phyloP scores from a whole-genome alignment of 2,888 invertebrate species.

The Acronicta aceris region DNA sequence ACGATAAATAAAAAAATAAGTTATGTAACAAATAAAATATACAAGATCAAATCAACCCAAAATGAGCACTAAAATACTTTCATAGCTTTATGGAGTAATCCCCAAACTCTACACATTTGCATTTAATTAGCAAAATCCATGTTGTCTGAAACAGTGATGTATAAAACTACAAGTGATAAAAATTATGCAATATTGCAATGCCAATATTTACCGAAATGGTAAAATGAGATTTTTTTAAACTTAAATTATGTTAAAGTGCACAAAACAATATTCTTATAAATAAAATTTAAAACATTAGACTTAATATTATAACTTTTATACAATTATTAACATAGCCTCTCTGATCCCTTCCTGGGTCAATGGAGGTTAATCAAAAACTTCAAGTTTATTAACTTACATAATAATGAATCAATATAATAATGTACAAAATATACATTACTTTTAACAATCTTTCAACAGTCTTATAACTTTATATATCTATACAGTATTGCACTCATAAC shows the following conservation, averaged over 20 bases:
- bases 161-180: constrained; percentile 44
- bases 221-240: constrained; percentile 43
- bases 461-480: constrained; percentile 86
- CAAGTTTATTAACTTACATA: constrained; percentile 76
- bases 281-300: constrained; percentile 62
- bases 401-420: constrained; percentile 82
- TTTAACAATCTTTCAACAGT: constrained; percentile 88
- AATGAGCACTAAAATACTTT: constrained; percentile 62
- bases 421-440: constrained; percentile 87
- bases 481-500: constrained; percentile 85
- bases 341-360: constrained; percentile 62
- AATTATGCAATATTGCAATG: constrained; percentile 62
- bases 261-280: constrained; percentile 57
- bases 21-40: constrained; percentile 76
- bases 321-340: constrained; percentile 75
- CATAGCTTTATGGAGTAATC: constrained; percentile 36
- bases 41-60: constrained; percentile 71
- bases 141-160: constrained; percentile 50
- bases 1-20: constrained; percentile 78
- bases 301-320: constrained; percentile 61
- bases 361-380: constrained; percentile 74
- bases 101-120: constrained; percentile 28
- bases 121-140: constrained; percentile 47
- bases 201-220: constrained; percentile 50
- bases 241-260: constrained; percentile 52